These are phyloP conservation scores for Luperina testacea DNA, from an alignment of 2,888 invertebrate species.

Conservation along the genomic window DNA sequence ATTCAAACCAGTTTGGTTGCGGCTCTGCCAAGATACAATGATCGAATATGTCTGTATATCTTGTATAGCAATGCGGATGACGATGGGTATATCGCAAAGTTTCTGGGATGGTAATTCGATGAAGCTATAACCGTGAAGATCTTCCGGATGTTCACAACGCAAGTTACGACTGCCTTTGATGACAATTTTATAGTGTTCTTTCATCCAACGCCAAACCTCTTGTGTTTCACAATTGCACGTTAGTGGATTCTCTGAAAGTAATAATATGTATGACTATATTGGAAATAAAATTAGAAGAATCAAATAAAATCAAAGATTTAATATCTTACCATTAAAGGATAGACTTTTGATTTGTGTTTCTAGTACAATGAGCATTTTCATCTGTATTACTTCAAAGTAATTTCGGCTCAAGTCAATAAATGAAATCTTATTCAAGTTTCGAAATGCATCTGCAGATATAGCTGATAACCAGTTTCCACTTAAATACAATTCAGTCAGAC, in stretches of 20 bases:
- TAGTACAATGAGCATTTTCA: slow-evolving; percentile 93
- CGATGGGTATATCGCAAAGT: slow-evolving; percentile 95
- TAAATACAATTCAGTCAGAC: slow-evolving; percentile 94
- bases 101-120: slow-evolving; percentile 94
- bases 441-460: slow-evolving; percentile 94
- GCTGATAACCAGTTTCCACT: slow-evolving; percentile 95
- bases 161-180: slow-evolving; percentile 91
- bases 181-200: slow-evolving; percentile 95
- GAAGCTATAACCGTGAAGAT: slow-evolving; percentile 94
- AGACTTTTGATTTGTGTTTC: slow-evolving; percentile 95
- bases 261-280: slow-evolving; percentile 29
- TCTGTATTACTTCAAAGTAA: slow-evolving; percentile 94
- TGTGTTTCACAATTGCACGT: slow-evolving; percentile 97
- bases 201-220: slow-evolving; percentile 97
- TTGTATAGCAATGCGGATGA: slow-evolving; percentile 95
- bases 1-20: slow-evolving; percentile 95
- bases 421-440: slow-evolving; percentile 93
- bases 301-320: slow-evolving; percentile 4
- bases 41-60: slow-evolving; percentile 96
- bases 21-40: slow-evolving; percentile 96
- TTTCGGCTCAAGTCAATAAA: slow-evolving; percentile 95
- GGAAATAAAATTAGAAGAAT: neutral
- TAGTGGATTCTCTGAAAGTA: slow-evolving; percentile 94
- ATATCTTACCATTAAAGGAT: slow-evolving; percentile 93
- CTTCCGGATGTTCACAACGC: slow-evolving; percentile 95